A percentile compares a stretch with the other conserved stretches of the same genome.
Conservation (phyloP, 2,888 invertebrate genomes). For the Orthosia gothica region DNA sequence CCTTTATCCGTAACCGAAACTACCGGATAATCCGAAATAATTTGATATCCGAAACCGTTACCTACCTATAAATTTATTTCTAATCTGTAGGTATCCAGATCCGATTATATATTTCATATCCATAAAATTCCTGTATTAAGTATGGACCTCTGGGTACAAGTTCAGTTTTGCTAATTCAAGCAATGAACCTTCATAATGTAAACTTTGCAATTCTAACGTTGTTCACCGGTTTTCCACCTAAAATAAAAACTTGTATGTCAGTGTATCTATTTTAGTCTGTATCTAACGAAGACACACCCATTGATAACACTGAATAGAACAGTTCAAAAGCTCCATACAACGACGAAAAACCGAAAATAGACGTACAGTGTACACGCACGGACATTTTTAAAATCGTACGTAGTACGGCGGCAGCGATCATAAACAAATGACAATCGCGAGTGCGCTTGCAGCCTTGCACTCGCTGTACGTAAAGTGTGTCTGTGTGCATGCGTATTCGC, state of each 20-base stretch:
- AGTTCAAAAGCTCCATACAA: neutral
- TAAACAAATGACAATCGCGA: neutral
- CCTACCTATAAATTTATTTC: no score
- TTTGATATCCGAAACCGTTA: no score
- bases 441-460: neutral
- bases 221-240: neutral
- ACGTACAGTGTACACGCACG: neutral
- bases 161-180: no score
- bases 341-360: neutral
- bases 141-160: no score
- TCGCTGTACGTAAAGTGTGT: neutral
- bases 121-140: no score
- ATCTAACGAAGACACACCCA: constrained; percentile 26
- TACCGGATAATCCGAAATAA: no score
- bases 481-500: neutral
- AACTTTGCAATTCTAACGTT: neutral
- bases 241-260: constrained; percentile 23
- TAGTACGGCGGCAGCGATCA: neutral
- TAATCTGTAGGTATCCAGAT: no score
- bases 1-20: no score
- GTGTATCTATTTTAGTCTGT: constrained; percentile 10
- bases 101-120: no score
- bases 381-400: neutral
- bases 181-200: constrained; percentile 7
- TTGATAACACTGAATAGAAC: neutral